Evolutionary conservation across 2,888 invertebrate species (phyloP), one percentile per base, ranked within the genome.

Genomic region (Hirtodrosophila duncani): DNA sequence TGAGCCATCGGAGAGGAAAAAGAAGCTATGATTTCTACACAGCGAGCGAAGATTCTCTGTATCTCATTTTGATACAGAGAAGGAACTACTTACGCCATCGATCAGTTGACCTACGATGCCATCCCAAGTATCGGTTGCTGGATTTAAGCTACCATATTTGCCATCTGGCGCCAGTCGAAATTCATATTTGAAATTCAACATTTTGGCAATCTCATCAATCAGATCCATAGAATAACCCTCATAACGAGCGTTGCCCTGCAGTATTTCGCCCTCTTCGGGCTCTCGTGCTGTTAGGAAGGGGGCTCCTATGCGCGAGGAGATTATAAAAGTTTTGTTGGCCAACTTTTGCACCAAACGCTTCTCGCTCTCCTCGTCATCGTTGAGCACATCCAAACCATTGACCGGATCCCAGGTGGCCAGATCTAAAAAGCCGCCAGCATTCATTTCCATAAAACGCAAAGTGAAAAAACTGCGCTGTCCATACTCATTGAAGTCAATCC

Each of bases 161-260:
- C 90, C 90, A 80, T 93, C 94, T 0, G 91, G 91, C 0, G 92
- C 91, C 39, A 95, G 86, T 65, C 91, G 90, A 63, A 95, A 91
- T 67, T 89, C 89, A 79, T 92, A 94, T 67, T 91, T 91, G 67
- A 94, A 91, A 51, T 91, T 89, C 37, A 92, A 82, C 9, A 89
- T 85, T 63, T 90, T 89, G 8, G 97, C 90, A 67, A 99, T 92
- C 79, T 92, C 92, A 57, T 93, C 90, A 68, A 99, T 93, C 14
- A 99, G 88, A 86, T 99, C 98, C 82, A 97, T 91, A 3, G 95
- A 93, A 85, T 96, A 99, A 1, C 97, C 97, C 84, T 96, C 94
- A 83, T 91, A 96, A 23, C 92, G 89, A 67, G 91, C 92, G 82
- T 96, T 95, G 0, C 94, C 95, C 24, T 88, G 88, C 9, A 90